These are phyloP conservation scores for Monochamus saltuarius DNA, from an alignment of 1,140 invertebrate genomes.

Conservation along the genomic window DNA sequence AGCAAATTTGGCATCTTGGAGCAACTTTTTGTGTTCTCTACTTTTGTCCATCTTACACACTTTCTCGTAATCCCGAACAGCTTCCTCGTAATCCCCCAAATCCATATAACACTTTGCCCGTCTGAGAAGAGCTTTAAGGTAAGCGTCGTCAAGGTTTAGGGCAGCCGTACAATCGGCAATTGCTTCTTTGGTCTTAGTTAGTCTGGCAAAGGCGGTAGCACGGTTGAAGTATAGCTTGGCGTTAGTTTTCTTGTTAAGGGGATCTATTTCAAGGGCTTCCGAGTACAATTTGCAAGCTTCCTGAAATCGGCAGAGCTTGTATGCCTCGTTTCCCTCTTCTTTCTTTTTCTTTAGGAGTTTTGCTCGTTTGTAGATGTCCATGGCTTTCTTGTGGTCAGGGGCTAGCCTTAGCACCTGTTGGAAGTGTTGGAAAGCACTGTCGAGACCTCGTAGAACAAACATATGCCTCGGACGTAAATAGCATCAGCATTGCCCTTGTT, in stretches of 20 bases:
- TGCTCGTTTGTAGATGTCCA: slow-evolving; percentile 84
- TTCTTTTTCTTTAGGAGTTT: slow-evolving; percentile 87
- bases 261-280: slow-evolving; percentile 82
- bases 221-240: slow-evolving; percentile 90
- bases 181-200: slow-evolving; percentile 76
- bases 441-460: slow-evolving; percentile 89
- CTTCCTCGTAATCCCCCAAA: slow-evolving; percentile 82
- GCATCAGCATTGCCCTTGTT: slow-evolving; percentile 88
- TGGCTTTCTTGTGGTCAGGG: slow-evolving; percentile 87
- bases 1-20: slow-evolving; percentile 84
- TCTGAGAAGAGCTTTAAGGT: slow-evolving; percentile 85
- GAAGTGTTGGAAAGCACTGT: slow-evolving; percentile 88
- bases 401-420: slow-evolving; percentile 86
- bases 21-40: slow-evolving; percentile 68
- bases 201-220: slow-evolving; percentile 79
- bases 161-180: slow-evolving; percentile 85
- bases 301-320: slow-evolving; percentile 66
- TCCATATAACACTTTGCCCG: slow-evolving; percentile 86
- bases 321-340: slow-evolving; percentile 85
- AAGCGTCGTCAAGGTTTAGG: slow-evolving; percentile 82
- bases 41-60: slow-evolving; percentile 82
- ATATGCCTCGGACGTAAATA: slow-evolving; percentile 86
- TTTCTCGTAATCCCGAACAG: slow-evolving; percentile 88
- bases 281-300: slow-evolving; percentile 84
- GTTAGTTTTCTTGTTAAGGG: slow-evolving; percentile 81